Base-by-base conservation (phyloP, 2,888 invertebrate species). In the Plutella xylostella region DNA sequence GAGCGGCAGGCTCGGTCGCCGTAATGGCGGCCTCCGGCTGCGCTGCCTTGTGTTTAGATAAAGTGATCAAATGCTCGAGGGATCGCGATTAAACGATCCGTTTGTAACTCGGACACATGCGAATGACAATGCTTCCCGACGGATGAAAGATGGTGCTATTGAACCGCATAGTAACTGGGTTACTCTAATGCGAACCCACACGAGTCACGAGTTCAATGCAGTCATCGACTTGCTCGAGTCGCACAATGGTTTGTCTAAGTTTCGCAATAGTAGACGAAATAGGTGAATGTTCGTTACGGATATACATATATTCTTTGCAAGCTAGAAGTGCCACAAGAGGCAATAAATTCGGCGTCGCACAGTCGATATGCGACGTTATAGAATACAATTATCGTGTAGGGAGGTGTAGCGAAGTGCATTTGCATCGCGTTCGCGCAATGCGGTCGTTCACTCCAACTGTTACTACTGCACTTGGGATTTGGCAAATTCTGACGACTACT, bases 381-480 rank as follows among this genome's bases (percentile, higher is more conserved):
- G 28, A 28, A 28, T 12, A 28, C 28, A 28, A 28, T 12, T n/a
- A 3, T 28, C 9, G 28, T 28, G 28, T 12, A 28, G 28, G 28
- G 28, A 28, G 28, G 11, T 28, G 2, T 6, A 28, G 28, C 28
- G 28, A 28, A n/a, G 19, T 39, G 25, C 25, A 39, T 39, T 25
- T 39, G 39, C 39, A 39, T 17, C 39, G 22, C 14, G 25, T 12
- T 39, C 25, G 18, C 14, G 42, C 31, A 12, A 31, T n/a, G 30
- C 42, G 42, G 42, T 42, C 42, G 42, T 42, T 42, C 30, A 42
- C 42, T 19, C 31, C 31, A 42, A 42, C 37, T 39, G 39, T 25
- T 39, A 25, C 39, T 14, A 22, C 39, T 39, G 15, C 19, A 25
- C 39, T 39, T 15, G 25, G 17, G 25, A 39, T n/a, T n/a, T n/a